Conservation (phyloP, 2,113 vertebrate genomes). For the Cyprinodon variegatus region DNA sequence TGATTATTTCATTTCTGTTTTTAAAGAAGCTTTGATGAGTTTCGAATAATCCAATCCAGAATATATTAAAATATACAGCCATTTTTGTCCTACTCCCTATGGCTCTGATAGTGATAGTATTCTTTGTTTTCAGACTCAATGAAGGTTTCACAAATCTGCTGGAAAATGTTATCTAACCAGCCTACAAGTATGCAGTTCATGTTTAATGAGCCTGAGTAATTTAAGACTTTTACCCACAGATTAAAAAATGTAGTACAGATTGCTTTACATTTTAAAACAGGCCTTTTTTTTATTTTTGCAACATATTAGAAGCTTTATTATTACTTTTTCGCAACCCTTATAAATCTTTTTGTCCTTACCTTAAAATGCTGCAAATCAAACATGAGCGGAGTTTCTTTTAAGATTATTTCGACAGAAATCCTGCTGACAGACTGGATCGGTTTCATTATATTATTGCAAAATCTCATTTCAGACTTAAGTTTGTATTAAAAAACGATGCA, state of each 20-base stretch:
- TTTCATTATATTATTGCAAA: not conserved
- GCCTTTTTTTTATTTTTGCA: not conserved
- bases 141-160: not conserved
- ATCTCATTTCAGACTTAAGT: no score
- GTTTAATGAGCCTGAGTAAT: not conserved
- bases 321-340: not conserved
- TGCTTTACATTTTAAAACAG: not conserved
- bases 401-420: not conserved
- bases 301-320: not conserved
- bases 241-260: not conserved
- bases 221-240: not conserved
- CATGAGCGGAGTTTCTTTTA: no score
- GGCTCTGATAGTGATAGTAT: not conserved
- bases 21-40: not conserved
- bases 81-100: not conserved
- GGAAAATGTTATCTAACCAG: no score
- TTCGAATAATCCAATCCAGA: no score
- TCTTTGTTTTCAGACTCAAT: not conserved
- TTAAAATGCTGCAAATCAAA: no score
- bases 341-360: no score
- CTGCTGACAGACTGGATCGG: not conserved
- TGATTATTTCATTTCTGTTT: not conserved
- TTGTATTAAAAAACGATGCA: no score
- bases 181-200: not conserved
- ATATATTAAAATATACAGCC: not conserved